A percentile compares a stretch with the other conserved stretches of the same genome.
These are phyloP conservation scores for Caenorhabditis sp. DNA, from an alignment of 2,888 invertebrate species.

Conservation along the genomic window DNA sequence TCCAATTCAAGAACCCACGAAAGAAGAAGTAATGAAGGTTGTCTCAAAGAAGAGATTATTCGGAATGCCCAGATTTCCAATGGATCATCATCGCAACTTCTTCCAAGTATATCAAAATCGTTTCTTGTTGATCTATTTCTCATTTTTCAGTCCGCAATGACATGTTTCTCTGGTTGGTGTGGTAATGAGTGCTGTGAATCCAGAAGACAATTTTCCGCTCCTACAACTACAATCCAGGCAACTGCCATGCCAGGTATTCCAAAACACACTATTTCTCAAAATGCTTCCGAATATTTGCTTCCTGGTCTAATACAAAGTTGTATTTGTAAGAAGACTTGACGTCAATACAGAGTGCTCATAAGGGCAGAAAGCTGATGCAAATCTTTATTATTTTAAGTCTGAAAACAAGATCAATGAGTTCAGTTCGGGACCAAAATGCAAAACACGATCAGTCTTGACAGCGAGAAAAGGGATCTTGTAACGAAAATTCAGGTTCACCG, in stretches of 20 bases:
- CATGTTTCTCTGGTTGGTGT: slow-evolving; percentile 61
- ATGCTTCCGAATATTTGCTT: background rate
- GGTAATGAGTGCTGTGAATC: slow-evolving; percentile 64
- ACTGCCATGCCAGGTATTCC: slow-evolving; percentile 62
- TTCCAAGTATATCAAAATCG: slow-evolving; percentile 27
- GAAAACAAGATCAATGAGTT: background rate
- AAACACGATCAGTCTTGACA: background rate
- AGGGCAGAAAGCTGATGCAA: background rate
- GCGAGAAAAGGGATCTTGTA: background rate
- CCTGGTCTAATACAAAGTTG: background rate
- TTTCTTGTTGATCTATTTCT: background rate
- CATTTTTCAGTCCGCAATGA: slow-evolving; percentile 19
- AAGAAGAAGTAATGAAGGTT: slow-evolving; percentile 56
- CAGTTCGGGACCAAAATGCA: background rate
- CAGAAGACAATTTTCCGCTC: slow-evolving; percentile 24
- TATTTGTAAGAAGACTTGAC: background rate
- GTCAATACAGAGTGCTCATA: background rate
- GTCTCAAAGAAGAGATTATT: slow-evolving; percentile 48
- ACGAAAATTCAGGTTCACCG: slow-evolving; percentile 63
- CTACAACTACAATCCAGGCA: slow-evolving; percentile 65
- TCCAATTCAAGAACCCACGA: slow-evolving; percentile 24
- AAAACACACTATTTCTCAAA: background rate
- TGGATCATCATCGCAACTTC: slow-evolving; percentile 23
- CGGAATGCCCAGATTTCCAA: slow-evolving; percentile 48
- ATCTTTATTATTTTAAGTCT: background rate